Evolutionary conservation across 2,797 vertebrate species (phyloP).

Genomic region (Zenarchopterus dispar): DNA sequence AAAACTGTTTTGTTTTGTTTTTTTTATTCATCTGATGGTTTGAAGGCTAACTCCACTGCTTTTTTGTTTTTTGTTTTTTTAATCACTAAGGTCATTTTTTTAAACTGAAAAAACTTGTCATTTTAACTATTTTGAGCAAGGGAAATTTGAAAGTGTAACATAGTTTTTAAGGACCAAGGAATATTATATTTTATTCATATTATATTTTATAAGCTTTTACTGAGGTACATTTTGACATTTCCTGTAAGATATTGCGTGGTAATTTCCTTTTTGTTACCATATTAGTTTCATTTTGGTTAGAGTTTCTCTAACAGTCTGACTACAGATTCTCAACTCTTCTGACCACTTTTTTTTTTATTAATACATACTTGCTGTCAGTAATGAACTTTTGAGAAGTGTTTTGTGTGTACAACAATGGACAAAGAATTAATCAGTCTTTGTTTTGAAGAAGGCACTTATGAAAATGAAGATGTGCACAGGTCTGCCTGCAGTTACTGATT

Average conservation of each 20-base stretch:
- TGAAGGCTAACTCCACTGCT: constrained; percentile 39
- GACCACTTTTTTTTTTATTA: constrained; percentile 10
- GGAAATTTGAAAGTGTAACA: constrained; percentile 73
- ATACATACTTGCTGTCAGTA: constrained; percentile 3
- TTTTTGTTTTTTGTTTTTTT: constrained; percentile 27
- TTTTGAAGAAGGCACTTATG: constrained; percentile 16
- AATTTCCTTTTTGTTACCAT: constrained; percentile 74
- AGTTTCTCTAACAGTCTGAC: constrained; percentile 15
- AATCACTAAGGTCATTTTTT: constrained; percentile 35
- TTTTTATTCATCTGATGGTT: constrained; percentile 32
- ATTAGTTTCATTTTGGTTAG: constrained; percentile 44
- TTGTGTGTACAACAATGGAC: constrained; percentile 6
- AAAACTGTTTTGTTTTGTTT: constrained; percentile 32
- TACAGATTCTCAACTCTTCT: constrained; percentile 13
- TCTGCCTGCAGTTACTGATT: not conserved
- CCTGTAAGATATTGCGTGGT: constrained; percentile 69
- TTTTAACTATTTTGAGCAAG: constrained; percentile 46
- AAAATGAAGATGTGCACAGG: constrained; percentile 12
- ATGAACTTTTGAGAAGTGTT: not conserved
- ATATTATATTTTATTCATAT: constrained; percentile 82
- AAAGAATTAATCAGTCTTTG: not conserved
- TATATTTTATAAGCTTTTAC: constrained; percentile 82
- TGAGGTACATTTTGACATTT: constrained; percentile 79
- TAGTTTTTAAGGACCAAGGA: constrained; percentile 82
- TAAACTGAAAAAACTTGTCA: constrained; percentile 42